Evolutionary conservation across 2,888 invertebrate species (phyloP).

Genomic region (Hydrotaea cyrtoneurina): DNA sequence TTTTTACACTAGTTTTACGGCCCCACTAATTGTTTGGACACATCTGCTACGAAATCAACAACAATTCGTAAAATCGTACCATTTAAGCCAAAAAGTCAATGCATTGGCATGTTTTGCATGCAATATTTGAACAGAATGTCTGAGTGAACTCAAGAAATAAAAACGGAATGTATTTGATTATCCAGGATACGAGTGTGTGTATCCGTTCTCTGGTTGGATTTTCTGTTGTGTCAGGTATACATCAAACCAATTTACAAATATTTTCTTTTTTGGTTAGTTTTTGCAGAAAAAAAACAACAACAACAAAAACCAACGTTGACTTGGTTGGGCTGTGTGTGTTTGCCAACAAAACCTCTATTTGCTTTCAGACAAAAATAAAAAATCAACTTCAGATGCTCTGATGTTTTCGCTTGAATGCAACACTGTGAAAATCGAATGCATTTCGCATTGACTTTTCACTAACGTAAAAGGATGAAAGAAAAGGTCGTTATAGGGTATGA

Average conservation of each 20-base stretch:
- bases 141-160: conserved; percentile 33
- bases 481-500: no score
- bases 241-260: conserved; percentile 78
- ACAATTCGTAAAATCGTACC: neutral
- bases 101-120: conserved; percentile 53
- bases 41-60: neutral
- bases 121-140: conserved; percentile 48
- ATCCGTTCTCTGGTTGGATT: conserved; percentile 1
- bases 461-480: conserved; percentile 26
- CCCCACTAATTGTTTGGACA: no score
- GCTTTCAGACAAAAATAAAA: neutral
- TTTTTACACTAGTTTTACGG: no score
- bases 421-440: conserved; percentile 46
- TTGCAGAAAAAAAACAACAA: no score
- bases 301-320: no score
- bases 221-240: conserved; percentile 75
- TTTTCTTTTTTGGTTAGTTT: conserved; percentile 72
- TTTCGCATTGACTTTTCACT: conserved; percentile 39
- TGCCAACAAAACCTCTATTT: conserved; percentile 37
- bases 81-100: conserved; percentile 34
- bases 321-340: conserved; percentile 29
- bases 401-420: conserved; percentile 54
- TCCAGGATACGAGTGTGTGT: neutral
- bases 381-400: conserved; percentile 1
- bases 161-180: neutral